phyloP scores from a whole-genome alignment of 2,797 vertebrate species.

The Florisuga fusca region DNA sequence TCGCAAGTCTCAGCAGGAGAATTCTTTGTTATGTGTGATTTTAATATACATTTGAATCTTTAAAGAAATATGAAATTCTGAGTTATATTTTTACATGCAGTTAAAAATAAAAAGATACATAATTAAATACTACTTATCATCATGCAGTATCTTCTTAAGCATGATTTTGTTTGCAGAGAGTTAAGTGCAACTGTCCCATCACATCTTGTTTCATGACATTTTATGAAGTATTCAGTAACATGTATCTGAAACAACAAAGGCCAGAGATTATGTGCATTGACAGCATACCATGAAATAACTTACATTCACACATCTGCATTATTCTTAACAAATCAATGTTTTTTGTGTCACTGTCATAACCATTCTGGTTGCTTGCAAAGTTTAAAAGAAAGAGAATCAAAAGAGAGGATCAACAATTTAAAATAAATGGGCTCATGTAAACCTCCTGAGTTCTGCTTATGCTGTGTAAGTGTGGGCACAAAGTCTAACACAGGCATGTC shows the following conservation, averaged over 20 bases:
- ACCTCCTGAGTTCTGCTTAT: not conserved
- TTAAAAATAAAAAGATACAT: not conserved
- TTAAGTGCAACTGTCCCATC: not conserved
- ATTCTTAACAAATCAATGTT: not conserved
- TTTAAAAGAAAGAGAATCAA: not conserved
- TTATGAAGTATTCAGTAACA: not conserved
- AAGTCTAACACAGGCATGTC: not conserved
- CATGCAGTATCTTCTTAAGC: not conserved
- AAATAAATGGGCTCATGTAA: not conserved
- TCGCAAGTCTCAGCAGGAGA: not conserved
- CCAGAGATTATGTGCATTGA: not conserved
- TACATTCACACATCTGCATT: not conserved
- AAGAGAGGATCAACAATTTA: not conserved
- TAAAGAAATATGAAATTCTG: not conserved
- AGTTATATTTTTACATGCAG: not conserved
- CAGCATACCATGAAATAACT: accelerated
- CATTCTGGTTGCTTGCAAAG: not conserved
- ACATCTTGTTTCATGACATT: not conserved
- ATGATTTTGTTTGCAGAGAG: not conserved
- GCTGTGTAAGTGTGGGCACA: not conserved
- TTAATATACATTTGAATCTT: not conserved
- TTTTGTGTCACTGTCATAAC: not conserved
- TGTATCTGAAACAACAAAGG: accelerated
- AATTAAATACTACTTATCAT: not conserved
- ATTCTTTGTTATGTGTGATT: not conserved